Evolutionary conservation across 2,888 invertebrate species (phyloP).

Genomic region (Molanna angustata): DNA sequence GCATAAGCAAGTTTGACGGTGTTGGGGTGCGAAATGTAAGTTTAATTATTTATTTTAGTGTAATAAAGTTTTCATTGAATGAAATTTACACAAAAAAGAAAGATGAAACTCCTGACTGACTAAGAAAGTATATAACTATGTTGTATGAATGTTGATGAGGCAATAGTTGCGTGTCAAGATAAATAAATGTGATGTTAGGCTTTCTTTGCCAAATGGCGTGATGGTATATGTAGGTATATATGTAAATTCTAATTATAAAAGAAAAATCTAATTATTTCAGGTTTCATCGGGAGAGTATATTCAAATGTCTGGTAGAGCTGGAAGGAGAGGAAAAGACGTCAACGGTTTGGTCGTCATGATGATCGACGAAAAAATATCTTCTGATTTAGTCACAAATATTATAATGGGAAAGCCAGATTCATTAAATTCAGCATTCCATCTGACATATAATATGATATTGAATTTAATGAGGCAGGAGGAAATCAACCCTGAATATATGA

Average conservation of each 20-base stretch:
- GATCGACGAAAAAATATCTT: conserved; percentile 95
- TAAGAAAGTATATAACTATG: too few relatives aligned
- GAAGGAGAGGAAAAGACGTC: conserved; percentile 94
- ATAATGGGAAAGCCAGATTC: conserved; percentile 93
- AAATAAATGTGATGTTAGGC: too few relatives aligned
- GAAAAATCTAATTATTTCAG: conserved; percentile 45
- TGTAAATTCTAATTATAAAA: too few relatives aligned
- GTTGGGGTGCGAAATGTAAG: conserved; percentile 88
- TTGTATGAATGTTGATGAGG: too few relatives aligned
- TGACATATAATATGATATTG: conserved; percentile 99
- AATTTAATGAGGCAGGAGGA: conserved; percentile 96
- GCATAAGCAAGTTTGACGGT: conserved; percentile 96
- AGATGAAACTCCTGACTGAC: too few relatives aligned
- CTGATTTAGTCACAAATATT: conserved; percentile 68
- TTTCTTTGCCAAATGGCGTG: too few relatives aligned
- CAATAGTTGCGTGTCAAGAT: too few relatives aligned
- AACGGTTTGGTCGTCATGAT: conserved; percentile 97
- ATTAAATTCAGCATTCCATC: conserved; percentile 97
- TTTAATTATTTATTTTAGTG: conserved; percentile 26
- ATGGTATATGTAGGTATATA: too few relatives aligned
- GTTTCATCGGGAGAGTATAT: conserved; percentile 98
- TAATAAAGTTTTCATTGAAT: too few relatives aligned
- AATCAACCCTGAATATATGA: conserved; percentile 99
- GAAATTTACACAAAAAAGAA: too few relatives aligned
- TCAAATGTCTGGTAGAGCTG: conserved; percentile 99